phyloP scores from a whole-genome alignment of 1,140 invertebrate genomes.

The Latrodectus geometricus region DNA sequence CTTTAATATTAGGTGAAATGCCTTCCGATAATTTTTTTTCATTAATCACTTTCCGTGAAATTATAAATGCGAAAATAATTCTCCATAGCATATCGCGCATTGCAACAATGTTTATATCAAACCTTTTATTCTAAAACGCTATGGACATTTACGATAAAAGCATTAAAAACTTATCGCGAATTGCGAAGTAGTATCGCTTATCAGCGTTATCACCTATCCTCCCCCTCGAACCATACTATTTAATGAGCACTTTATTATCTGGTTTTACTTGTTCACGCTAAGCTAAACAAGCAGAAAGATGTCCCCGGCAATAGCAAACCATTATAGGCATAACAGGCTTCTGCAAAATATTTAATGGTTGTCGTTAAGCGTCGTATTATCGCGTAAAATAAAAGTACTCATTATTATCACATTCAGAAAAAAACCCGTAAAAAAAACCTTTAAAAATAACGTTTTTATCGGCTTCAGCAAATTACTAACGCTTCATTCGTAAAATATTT shows the following conservation, averaged over 20 bases:
- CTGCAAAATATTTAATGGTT: slow-evolving; percentile 24
- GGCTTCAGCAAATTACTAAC: slow-evolving; percentile 47
- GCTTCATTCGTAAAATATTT: slow-evolving; percentile 25
- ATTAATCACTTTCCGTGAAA: not conserved
- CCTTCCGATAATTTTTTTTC: too few relatives aligned
- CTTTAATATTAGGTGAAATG: too few relatives aligned
- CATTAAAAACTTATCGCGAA: slow-evolving; percentile 25
- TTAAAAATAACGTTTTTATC: slow-evolving; percentile 45
- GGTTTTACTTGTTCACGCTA: slow-evolving; percentile 25
- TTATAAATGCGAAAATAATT: not conserved
- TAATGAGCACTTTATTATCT: slow-evolving; percentile 22
- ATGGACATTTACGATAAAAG: slow-evolving; percentile 4
- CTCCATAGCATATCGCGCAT: not conserved
- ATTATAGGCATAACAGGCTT: slow-evolving; percentile 41
- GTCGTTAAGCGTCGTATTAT: slow-evolving; percentile 36
- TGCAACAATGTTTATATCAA: not conserved
- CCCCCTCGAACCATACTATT: not conserved
- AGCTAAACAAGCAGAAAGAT: slow-evolving; percentile 53
- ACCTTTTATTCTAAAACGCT: not conserved
- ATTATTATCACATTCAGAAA: slow-evolving; percentile 38
- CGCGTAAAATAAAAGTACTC: slow-evolving; percentile 54
- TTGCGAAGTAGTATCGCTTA: not conserved
- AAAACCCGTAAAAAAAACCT: not conserved
- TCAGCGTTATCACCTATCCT: not conserved
- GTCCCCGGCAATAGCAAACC: slow-evolving; percentile 31